Percentiles rank a stretch among this genome's conserved stretches.
phyloP scores from a whole-genome alignment of 2,797 vertebrate species.

The Diglossa cyanea region DNA sequence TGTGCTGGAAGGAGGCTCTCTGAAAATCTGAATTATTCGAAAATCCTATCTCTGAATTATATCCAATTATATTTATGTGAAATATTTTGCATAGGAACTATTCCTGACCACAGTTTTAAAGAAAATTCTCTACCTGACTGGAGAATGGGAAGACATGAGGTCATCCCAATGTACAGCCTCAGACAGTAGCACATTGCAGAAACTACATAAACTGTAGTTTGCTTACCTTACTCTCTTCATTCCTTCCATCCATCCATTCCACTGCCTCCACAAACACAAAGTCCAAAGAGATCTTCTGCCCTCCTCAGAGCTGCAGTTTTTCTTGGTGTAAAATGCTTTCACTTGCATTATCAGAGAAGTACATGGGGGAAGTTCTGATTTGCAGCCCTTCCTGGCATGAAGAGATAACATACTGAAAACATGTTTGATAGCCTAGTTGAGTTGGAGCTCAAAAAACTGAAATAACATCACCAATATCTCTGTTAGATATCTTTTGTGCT shows the following conservation, averaged over 20 bases:
- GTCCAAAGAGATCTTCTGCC: not conserved
- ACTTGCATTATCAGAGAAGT: accelerated
- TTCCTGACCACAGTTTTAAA: not conserved
- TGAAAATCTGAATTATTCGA: not conserved
- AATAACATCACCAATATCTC: not conserved
- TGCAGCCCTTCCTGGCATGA: not conserved
- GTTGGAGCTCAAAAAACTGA: not conserved
- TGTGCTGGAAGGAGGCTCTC: not conserved
- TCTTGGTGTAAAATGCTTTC: not conserved
- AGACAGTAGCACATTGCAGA: not conserved
- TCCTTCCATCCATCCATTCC: not conserved
- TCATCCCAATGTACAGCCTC: not conserved
- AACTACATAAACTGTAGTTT: not conserved
- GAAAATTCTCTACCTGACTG: not conserved
- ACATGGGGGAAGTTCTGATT: not conserved
- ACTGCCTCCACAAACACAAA: not conserved
- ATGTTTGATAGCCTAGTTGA: not conserved
- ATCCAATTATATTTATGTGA: not conserved
- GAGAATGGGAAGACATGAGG: not conserved
- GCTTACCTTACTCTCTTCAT: too few species aligned
- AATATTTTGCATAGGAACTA: not conserved
- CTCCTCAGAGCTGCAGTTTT: not conserved
- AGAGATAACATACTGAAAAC: not conserved
- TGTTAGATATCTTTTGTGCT: not conserved
- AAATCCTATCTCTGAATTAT: not conserved